Evolutionary conservation across 1,140 invertebrate genomes (phyloP), one percentile per base, ranked within the genome.

Genomic region (Neotoxoptera formosana): DNA sequence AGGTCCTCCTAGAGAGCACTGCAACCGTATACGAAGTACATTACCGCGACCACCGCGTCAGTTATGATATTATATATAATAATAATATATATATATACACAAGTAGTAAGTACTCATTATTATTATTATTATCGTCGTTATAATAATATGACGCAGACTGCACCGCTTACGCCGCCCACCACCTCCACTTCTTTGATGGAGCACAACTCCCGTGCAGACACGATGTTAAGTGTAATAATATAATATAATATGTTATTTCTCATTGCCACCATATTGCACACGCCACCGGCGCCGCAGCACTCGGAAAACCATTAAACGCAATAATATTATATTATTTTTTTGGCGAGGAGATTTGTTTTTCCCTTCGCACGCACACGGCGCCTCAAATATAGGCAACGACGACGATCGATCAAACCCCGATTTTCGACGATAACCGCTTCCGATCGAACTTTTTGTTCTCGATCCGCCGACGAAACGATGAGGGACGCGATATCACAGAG

Each of bases 1-100:
- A 81, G 56, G 93, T 90, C 48, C 47, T 84, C 76, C 0, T 48
- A 51, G 90, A 83, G 67, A 91, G n/a, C 45, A 83, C 45, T 67
- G 47, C 45, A 76, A 81, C 90, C 3, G 30, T 67, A 41, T 41
- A n/a, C 30, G 30, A 67, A 11, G 60, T 34, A 51, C 87, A 53
- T 89, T 56, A 89, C 87, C 51, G 45, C 36, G 53, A 41, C 34
- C 88, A 90, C 88, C 20, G 2, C 48, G 9, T 83, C 34, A 9
- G 21, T 84, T 41, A 83, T 41, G 36, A 36, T 83, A 83, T 67
- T n/a, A n/a, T 67, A 67, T 81, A 83, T 23, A 36, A 30, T 20
- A 25, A 81, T 23, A 83, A n/a, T 41, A n/a, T 81, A 81, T 34
- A n/a, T n/a, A 53, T 53, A 53, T 53, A 53, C 51, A 67, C 17